Conservation (phyloP, 1,140 invertebrate species). For the Zaprionus davidi region DNA sequence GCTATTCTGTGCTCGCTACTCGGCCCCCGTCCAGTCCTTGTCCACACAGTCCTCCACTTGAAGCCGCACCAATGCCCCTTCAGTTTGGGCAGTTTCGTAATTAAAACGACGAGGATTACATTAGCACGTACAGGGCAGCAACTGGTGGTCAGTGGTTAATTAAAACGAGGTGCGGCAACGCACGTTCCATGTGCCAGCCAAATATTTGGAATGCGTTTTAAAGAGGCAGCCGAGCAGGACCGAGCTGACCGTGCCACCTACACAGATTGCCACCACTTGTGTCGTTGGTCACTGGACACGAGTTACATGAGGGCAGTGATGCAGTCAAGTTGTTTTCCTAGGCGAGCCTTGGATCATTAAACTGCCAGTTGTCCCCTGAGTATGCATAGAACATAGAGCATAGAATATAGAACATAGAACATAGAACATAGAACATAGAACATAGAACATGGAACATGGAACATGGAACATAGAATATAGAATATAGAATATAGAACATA, state of each 20-base stretch:
- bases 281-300: background rate
- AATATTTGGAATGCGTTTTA: slow-evolving; percentile 37
- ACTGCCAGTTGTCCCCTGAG: too few relatives aligned
- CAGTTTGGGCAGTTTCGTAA: slow-evolving; percentile 72
- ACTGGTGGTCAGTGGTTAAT: slow-evolving; percentile 77
- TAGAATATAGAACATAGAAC: too few relatives aligned
- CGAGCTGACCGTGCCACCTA: background rate
- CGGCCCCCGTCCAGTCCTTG: slow-evolving; percentile 1
- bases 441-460: too few relatives aligned
- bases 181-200: slow-evolving; percentile 21
- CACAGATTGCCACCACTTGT: background rate
- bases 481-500: too few relatives aligned
- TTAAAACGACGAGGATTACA: slow-evolving; percentile 77
- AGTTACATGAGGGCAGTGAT: background rate
- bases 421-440: too few relatives aligned
- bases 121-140: slow-evolving; percentile 69
- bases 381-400: too few relatives aligned
- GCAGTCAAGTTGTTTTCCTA: background rate
- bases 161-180: slow-evolving; percentile 48
- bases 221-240: slow-evolving; percentile 5
- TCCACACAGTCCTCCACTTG: slow-evolving; percentile 39
- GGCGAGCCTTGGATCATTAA: background rate
- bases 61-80: slow-evolving; percentile 25
- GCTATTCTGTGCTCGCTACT: background rate
- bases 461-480: too few relatives aligned